phyloP scores from a whole-genome alignment of 1,140 invertebrate genomes.

The Callitettix versicolor region DNA sequence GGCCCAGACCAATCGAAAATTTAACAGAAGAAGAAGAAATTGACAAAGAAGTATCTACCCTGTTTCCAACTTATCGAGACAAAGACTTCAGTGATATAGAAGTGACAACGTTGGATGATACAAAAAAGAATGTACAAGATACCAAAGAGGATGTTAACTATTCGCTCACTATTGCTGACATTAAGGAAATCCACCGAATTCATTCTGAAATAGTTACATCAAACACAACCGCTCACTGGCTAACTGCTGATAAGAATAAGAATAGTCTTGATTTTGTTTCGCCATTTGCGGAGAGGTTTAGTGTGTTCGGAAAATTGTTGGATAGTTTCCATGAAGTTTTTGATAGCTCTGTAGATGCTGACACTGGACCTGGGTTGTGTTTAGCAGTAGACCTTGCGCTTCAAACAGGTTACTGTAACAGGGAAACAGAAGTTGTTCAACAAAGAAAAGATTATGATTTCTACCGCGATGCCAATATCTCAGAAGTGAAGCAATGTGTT shows the following conservation, averaged over 20 bases:
- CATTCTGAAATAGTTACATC: slow-evolving; percentile 47
- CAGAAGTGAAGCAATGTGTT: slow-evolving; percentile 61
- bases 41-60: slow-evolving; percentile 51
- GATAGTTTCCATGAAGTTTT: slow-evolving; percentile 37
- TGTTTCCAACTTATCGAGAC: slow-evolving; percentile 68
- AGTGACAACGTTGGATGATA: slow-evolving; percentile 30
- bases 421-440: neutral
- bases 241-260: slow-evolving; percentile 26
- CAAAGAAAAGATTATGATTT: slow-evolving; percentile 51
- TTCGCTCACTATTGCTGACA: slow-evolving; percentile 39
- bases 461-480: slow-evolving; percentile 74
- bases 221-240: slow-evolving; percentile 47
- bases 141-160: neutral
- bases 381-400: slow-evolving; percentile 28
- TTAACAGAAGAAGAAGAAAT: slow-evolving; percentile 62
- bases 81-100: slow-evolving; percentile 53
- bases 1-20: slow-evolving; percentile 2
- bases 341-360: slow-evolving; percentile 38
- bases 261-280: slow-evolving; percentile 37
- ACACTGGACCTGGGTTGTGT: slow-evolving; percentile 43
- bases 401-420: neutral
- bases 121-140: slow-evolving; percentile 22
- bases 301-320: slow-evolving; percentile 41
- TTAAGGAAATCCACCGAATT: slow-evolving; percentile 43
- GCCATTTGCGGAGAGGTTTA: slow-evolving; percentile 46